These are phyloP conservation scores for Hirtodrosophila duncani DNA, from an alignment of 2,888 invertebrate species.

Conservation along the genomic window DNA sequence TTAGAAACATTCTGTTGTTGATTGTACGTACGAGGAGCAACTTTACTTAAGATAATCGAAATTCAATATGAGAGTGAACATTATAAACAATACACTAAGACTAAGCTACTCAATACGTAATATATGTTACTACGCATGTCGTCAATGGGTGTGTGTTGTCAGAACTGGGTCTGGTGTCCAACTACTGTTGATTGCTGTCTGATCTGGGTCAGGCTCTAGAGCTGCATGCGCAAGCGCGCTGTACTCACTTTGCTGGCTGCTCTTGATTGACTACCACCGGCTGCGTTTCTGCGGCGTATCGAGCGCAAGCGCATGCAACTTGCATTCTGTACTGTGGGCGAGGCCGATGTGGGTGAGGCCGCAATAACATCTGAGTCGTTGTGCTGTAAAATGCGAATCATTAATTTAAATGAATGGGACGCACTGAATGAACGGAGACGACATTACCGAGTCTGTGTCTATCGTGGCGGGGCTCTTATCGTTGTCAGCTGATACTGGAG, in stretches of 20 bases:
- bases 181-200: conserved; percentile 5
- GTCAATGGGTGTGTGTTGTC: too few relatives aligned
- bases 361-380: conserved; percentile 68
- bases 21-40: too few relatives aligned
- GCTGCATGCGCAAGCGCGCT: conserved; percentile 48
- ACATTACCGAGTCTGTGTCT: not conserved
- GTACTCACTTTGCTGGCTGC: conserved; percentile 57
- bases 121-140: conserved; percentile 2
- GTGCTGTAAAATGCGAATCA: conserved; percentile 29
- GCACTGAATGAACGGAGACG: too few relatives aligned
- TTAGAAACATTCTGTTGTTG: conserved; percentile 29
- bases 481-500: not conserved
- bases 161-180: not conserved
- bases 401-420: not conserved
- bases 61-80: not conserved
- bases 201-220: conserved; percentile 30
- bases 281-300: conserved; percentile 34
- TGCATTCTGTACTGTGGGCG: conserved; percentile 9
- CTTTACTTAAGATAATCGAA: not conserved
- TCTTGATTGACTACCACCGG: conserved; percentile 9
- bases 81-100: not conserved
- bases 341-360: conserved; percentile 58
- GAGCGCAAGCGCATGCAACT: conserved; percentile 46
- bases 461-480: not conserved
- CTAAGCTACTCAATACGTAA: conserved; percentile 13